Percentiles rank a stretch among this genome's conserved stretches.
phyloP scores from a whole-genome alignment of 2,797 vertebrate genomes.

The Poeciliopsis gracilis region DNA sequence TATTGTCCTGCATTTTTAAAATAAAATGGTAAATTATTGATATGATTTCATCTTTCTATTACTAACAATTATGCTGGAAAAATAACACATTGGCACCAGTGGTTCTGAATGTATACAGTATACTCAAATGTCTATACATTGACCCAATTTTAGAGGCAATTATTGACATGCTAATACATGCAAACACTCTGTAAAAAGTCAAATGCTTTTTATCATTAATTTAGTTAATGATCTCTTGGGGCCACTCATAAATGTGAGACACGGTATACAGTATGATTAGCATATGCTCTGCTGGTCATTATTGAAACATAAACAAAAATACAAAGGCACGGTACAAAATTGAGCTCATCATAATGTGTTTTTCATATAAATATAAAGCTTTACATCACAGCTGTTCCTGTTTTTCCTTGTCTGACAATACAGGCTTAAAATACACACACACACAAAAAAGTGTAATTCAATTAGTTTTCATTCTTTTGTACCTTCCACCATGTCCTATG shows the following conservation, averaged over 20 bases:
- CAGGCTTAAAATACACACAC: slow-evolving; percentile 21
- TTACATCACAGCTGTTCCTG: neutral
- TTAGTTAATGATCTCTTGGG: neutral
- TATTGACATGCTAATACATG: neutral
- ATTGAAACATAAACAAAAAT: no score
- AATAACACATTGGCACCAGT: neutral
- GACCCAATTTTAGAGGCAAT: neutral
- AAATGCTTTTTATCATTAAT: neutral
- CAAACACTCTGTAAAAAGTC: neutral
- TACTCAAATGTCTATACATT: neutral
- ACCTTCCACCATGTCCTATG: slow-evolving; percentile 46
- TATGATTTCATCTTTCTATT: neutral
- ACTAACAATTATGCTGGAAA: neutral
- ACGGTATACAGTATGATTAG: neutral
- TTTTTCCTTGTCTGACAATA: slow-evolving; percentile 15
- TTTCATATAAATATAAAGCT: neutral
- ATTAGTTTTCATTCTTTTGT: slow-evolving; percentile 42
- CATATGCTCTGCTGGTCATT: no score
- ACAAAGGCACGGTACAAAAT: neutral
- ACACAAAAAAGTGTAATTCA: slow-evolving; percentile 47
- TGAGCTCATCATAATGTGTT: neutral
- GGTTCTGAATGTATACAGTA: neutral
- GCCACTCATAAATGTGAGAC: neutral
- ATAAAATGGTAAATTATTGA: slow-evolving; percentile 4
- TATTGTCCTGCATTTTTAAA: slow-evolving; percentile 27